phyloP scores from a whole-genome alignment of 2,888 invertebrate genomes.

The Sphaerophoria taeniata region DNA sequence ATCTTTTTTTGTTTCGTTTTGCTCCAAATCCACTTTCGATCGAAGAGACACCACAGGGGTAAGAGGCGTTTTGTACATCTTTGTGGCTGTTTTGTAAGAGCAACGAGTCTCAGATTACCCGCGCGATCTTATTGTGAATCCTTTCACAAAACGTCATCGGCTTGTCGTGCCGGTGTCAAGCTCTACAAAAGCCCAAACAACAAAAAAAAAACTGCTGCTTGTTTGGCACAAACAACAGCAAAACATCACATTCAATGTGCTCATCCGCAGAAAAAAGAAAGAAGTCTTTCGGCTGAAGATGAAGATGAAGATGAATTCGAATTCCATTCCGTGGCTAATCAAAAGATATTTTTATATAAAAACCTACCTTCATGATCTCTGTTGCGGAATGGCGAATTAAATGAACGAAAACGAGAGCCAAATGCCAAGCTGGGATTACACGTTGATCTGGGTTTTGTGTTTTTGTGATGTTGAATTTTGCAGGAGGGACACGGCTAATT shows the following conservation, averaged over 20 bases:
- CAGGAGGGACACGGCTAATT: slow-evolving; percentile 65
- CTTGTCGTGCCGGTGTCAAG: slow-evolving; percentile 72
- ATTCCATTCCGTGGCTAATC: slow-evolving; percentile 73
- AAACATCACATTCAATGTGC: slow-evolving; percentile 34
- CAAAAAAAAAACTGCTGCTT: too few relatives aligned
- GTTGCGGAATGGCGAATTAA: slow-evolving; percentile 44
- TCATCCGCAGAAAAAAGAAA: slow-evolving; percentile 22
- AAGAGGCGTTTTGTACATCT: slow-evolving; percentile 42
- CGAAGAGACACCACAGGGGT: background rate
- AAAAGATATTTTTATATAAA: slow-evolving; percentile 62
- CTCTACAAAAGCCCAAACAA: slow-evolving; percentile 31
- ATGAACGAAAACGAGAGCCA: background rate
- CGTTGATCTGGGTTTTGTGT: background rate
- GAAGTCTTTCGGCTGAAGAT: background rate
- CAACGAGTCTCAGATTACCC: slow-evolving; percentile 67
- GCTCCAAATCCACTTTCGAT: background rate
- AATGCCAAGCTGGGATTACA: slow-evolving; percentile 44
- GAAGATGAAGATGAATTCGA: slow-evolving; percentile 65
- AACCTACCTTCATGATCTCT: slow-evolving; percentile 55
- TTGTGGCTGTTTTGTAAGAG: slow-evolving; percentile 34
- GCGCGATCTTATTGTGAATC: slow-evolving; percentile 52
- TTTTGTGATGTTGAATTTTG: slow-evolving; percentile 20
- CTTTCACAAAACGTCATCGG: slow-evolving; percentile 69
- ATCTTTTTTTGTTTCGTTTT: slow-evolving; percentile 42
- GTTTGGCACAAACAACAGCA: background rate